Evolutionary conservation across 37 sponge, comb jelly and placozoan genomes (phyloP).

Genomic region (Mnemiopsis leidyi): DNA sequence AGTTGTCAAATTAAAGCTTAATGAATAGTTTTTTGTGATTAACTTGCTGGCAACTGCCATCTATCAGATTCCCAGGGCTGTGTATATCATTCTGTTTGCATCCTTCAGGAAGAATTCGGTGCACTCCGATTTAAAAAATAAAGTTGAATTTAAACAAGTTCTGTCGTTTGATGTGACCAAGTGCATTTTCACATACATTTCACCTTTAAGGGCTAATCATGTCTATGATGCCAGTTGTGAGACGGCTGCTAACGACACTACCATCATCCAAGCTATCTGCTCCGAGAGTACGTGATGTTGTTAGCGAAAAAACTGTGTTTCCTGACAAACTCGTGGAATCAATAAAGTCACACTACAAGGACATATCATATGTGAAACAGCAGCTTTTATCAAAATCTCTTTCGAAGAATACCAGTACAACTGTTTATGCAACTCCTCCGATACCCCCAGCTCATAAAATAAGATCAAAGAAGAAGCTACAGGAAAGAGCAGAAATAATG

Average conservation of each 20-base stretch:
- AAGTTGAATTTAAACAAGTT: no score
- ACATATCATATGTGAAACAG: background rate
- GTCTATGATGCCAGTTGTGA: background rate
- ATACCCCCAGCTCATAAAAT: background rate
- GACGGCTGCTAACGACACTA: background rate
- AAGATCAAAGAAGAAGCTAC: background rate
- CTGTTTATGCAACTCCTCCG: background rate
- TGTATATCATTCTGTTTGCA: no score
- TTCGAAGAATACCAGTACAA: background rate
- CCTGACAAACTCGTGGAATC: background rate
- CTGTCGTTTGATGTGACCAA: no score
- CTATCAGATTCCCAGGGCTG: no score
- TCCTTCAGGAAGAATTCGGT: no score
- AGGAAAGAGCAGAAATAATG: background rate
- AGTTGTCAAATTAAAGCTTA: no score
- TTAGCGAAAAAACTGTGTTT: background rate
- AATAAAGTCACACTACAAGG: background rate
- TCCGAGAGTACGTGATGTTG: background rate
- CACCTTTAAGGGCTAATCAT: no score
- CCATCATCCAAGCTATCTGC: background rate
- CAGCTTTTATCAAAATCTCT: background rate
- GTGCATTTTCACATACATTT: no score
- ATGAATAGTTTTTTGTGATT: no score
- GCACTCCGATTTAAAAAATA: no score
- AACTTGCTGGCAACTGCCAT: no score